Percentiles rank a stretch among this genome's conserved stretches.
Evolutionary conservation across 2,113 vertebrate genomes (phyloP).

Genomic region (Colaptes auratus): DNA sequence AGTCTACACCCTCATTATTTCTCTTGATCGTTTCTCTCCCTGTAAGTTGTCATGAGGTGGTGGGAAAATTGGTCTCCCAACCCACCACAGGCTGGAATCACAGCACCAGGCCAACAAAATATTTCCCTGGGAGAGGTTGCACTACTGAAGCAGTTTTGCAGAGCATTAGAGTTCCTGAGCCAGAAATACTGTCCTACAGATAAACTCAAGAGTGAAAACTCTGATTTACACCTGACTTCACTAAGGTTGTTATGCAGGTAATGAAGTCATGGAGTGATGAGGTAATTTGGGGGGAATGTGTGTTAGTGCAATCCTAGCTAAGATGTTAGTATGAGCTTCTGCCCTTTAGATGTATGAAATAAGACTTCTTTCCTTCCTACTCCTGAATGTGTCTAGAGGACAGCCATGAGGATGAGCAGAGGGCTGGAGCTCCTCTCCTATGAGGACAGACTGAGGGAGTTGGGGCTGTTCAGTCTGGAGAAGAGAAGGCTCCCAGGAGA

Average conservation of each 20-base stretch:
- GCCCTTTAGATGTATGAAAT: neutral
- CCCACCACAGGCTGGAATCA: neutral
- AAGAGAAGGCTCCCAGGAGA: too few species aligned
- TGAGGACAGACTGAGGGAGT: too few species aligned
- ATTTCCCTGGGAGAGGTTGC: neutral
- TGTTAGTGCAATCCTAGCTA: neutral
- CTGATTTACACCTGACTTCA: neutral
- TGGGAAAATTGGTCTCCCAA: too few species aligned
- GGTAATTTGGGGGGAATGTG: neutral
- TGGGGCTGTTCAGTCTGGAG: too few species aligned
- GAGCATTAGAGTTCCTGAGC: neutral
- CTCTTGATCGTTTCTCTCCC: neutral
- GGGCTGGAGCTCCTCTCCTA: too few species aligned
- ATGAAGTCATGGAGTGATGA: neutral
- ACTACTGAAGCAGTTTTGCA: neutral
- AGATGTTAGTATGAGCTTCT: neutral
- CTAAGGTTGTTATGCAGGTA: neutral
- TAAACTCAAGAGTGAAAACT: neutral
- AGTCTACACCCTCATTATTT: neutral
- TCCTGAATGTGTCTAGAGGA: neutral
- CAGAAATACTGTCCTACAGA: rapidly evolving
- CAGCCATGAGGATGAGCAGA: too few species aligned
- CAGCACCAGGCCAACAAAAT: neutral
- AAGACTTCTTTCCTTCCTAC: neutral
- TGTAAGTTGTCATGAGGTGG: neutral